Evolutionary conservation across 2,888 invertebrate genomes (phyloP).

Genomic region (Amaurobius ferox): DNA sequence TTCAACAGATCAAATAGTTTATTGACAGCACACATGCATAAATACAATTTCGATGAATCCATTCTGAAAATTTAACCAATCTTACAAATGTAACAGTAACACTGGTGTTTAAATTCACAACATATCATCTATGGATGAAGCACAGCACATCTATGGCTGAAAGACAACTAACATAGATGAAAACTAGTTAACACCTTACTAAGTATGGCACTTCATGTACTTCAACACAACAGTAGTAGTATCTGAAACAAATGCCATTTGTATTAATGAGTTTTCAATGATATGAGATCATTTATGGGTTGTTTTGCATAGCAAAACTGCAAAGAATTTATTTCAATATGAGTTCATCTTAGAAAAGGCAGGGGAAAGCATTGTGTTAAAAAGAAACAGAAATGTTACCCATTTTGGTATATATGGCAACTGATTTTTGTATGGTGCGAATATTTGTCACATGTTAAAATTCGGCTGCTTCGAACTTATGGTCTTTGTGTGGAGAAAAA

Average conservation of each 20-base stretch:
- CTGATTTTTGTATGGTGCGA: too few species aligned
- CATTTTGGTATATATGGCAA: too few species aligned
- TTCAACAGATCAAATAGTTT: slow-evolving; percentile 70
- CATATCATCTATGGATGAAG: slow-evolving; percentile 65
- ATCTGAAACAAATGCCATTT: background rate
- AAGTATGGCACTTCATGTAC: slow-evolving; percentile 60
- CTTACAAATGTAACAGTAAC: slow-evolving; percentile 65
- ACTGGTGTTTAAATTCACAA: slow-evolving; percentile 56
- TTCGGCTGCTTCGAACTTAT: too few species aligned
- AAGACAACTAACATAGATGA: slow-evolving; percentile 70
- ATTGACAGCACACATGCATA: slow-evolving; percentile 68
- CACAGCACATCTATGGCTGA: slow-evolving; percentile 63
- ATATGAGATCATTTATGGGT: background rate
- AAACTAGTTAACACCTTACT: slow-evolving; percentile 64
- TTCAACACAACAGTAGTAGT: slow-evolving; percentile 44
- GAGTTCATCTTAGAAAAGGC: too few species aligned
- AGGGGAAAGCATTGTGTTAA: too few species aligned
- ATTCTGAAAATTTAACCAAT: slow-evolving; percentile 58
- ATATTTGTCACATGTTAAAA: too few species aligned
- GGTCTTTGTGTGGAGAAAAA: too few species aligned
- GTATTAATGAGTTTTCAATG: background rate
- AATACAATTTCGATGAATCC: slow-evolving; percentile 62
- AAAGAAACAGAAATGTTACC: too few species aligned
- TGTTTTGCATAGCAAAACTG: too few species aligned
- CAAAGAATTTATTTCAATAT: too few species aligned